These are phyloP conservation scores for Pseudolaguvia tuberculata DNA, from an alignment of 2,113 vertebrate genomes.

Conservation along the genomic window DNA sequence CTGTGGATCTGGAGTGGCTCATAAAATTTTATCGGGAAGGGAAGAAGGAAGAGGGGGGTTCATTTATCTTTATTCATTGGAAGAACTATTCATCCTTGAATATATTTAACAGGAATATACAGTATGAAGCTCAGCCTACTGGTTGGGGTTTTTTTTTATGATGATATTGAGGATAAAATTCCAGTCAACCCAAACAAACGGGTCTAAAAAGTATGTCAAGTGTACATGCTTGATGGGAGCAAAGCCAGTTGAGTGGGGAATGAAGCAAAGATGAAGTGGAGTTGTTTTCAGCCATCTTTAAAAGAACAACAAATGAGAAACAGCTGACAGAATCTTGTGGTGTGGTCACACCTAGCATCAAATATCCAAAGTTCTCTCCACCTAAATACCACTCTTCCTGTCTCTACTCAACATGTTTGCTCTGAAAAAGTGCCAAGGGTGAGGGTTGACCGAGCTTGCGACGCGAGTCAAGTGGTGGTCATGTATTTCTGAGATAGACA, in stretches of 20 bases:
- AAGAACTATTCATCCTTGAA: slow-evolving; percentile 11
- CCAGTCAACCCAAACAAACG: not conserved
- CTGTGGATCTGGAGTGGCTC: not conserved
- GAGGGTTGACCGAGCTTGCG: slow-evolving; percentile 11
- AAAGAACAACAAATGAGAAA: slow-evolving; percentile 43
- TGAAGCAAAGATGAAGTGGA: not conserved
- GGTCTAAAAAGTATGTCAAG: not conserved
- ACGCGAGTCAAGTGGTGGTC: not conserved
- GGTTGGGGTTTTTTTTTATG: not conserved
- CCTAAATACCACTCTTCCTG: slow-evolving; percentile 40
- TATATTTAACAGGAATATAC: not conserved
- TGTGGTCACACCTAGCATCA: slow-evolving; percentile 45
- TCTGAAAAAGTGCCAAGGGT: slow-evolving; percentile 36
- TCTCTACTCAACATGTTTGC: slow-evolving; percentile 39
- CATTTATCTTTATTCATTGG: slow-evolving; percentile 2
- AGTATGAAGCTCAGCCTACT: not conserved
- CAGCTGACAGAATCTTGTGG: slow-evolving; percentile 45
- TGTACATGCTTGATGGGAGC: not conserved
- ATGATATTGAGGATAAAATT: not conserved
- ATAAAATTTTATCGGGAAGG: slow-evolving; percentile 14
- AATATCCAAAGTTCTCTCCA: slow-evolving; percentile 40
- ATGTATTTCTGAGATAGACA: not conserved
- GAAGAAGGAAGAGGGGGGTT: not conserved
- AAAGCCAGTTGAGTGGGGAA: slow-evolving; percentile 5
- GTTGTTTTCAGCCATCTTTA: not conserved